Evolutionary conservation across 2,113 vertebrate genomes (phyloP), one percentile per base, ranked within the genome.

Genomic region (Pontoporia blainvillei): DNA sequence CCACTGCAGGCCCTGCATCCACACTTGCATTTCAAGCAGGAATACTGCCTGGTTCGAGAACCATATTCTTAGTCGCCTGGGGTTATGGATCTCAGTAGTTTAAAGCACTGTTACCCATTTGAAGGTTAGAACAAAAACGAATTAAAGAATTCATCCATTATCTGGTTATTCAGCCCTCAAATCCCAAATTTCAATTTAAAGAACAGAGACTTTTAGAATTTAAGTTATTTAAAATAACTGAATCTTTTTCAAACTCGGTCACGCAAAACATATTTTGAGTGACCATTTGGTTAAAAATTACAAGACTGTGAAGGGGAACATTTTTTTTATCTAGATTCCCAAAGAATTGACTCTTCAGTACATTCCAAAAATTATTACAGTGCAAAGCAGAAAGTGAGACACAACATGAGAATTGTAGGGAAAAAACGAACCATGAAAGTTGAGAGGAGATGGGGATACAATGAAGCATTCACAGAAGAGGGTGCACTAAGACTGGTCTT

Each of bases 111-210:
- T 71, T 76, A 39, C 39, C 61, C 39, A 15, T 71, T n/a, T 52
- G 27, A 96, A 93, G 41, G 83, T 97, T 49, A 86, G 62, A 93
- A 61, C 66, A 94, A 92, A 93, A 82, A 23, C 72, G n/a, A 83
- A 94, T 73, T 86, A 73, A 95, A 91, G 10, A 72, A 73, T 17
- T 95, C 25, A 36, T 31, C 12, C 29, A 17, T 62, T 83, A 13
- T 61, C 46, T n/a, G 72, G 4, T 61, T 75, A 89, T 62, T 83
- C 31, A 54, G 10, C 12, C 23, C 54, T 31, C 46, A 76, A 73
- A n/a, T 34, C 36, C 75, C 69, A 78, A 91, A 62, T 87, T 59
- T 71, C 39, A 85, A 8, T 82, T 6, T 76, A 49, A 84, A 29
- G 29, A 89, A 69, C 5, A 90, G 54, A 78, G 41, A 15, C 34